Evolutionary conservation across 2,888 invertebrate species (phyloP).

Genomic region (Xestia rhomboidea): DNA sequence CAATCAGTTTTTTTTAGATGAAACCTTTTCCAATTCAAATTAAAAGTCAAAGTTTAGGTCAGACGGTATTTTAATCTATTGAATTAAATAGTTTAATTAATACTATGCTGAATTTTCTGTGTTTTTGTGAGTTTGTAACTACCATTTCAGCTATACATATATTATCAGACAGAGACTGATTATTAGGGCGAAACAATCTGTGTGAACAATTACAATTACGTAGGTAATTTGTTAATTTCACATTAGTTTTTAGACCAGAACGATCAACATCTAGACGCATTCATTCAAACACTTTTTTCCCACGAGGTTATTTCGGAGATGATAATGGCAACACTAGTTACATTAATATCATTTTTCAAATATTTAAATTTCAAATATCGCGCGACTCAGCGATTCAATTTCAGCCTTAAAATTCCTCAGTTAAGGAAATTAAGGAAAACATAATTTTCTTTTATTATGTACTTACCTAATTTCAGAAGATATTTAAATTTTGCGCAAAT

Average conservation of each 20-base stretch:
- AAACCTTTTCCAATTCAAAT: background rate
- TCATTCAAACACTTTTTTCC: conserved; percentile 58
- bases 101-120: too few relatives aligned
- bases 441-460: background rate
- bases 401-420: conserved; percentile 28
- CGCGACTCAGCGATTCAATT: background rate
- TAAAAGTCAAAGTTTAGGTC: too few relatives aligned
- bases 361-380: too few relatives aligned
- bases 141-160: conserved; percentile 11
- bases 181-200: conserved; percentile 58
- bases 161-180: conserved; percentile 40
- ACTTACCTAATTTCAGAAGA: conserved; percentile 5
- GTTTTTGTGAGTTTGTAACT: conserved; percentile 1
- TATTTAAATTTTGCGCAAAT: conserved; percentile 16
- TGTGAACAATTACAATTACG: conserved; percentile 55
- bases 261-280: conserved; percentile 63
- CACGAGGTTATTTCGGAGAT: conserved; percentile 51
- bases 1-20: background rate
- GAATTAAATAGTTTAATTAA: too few relatives aligned
- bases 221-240: conserved; percentile 50
- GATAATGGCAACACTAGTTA: conserved; percentile 42
- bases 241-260: conserved; percentile 63
- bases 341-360: conserved; percentile 12
- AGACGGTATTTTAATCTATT: background rate
- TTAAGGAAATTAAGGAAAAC: conserved; percentile 1